These are phyloP conservation scores for Bubo bubo DNA, from an alignment of 2,113 vertebrate species.

Conservation along the genomic window DNA sequence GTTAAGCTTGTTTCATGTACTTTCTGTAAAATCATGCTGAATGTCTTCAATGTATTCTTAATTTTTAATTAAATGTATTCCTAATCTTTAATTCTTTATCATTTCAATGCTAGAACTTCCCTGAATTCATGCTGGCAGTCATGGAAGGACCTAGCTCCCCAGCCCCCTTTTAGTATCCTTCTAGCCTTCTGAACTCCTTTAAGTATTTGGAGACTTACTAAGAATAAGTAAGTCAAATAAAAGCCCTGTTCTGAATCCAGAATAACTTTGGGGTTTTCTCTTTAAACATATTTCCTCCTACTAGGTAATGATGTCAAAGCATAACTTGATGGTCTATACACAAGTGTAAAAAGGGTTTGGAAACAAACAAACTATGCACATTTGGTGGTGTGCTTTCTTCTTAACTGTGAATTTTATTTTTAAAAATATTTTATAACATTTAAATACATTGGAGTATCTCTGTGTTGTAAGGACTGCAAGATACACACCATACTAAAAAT, in stretches of 20 bases:
- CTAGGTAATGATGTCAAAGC: neutral
- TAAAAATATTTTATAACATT: neutral
- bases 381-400: neutral
- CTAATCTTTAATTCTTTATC: neutral
- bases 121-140: neutral
- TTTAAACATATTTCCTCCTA: neutral
- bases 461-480: neutral
- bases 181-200: neutral
- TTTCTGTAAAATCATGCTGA: neutral
- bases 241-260: neutral
- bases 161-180: neutral
- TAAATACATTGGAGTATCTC: neutral
- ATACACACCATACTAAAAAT: neutral
- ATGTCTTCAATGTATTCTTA: neutral
- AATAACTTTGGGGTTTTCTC: neutral
- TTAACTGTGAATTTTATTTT: neutral
- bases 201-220: neutral
- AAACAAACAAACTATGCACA: rapidly evolving
- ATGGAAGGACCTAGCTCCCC: neutral
- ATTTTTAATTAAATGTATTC: neutral
- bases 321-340: neutral
- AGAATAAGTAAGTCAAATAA: neutral
- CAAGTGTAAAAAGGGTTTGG: neutral
- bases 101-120: neutral
- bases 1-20: neutral